Evolutionary conservation across 2,797 vertebrate species (phyloP).

Genomic region (Geotria australis): DNA sequence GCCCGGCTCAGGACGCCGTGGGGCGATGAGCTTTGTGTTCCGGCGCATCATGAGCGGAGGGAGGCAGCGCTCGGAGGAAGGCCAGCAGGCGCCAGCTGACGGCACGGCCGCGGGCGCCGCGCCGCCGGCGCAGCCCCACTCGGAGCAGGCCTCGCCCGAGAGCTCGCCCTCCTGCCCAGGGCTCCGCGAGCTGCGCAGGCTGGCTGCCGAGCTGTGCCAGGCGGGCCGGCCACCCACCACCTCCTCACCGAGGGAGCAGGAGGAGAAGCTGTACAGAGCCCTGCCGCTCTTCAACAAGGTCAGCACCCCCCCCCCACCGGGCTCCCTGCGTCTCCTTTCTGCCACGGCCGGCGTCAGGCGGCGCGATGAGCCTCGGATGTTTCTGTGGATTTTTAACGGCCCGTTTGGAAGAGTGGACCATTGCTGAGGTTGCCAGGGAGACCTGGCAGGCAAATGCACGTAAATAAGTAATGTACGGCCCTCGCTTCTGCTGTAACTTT

Average conservation of each 20-base stretch:
- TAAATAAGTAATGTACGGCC: no score
- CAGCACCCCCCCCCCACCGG: slow-evolving; percentile 6
- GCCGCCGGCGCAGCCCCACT: background rate
- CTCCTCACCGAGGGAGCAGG: slow-evolving; percentile 56
- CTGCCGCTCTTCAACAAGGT: slow-evolving; percentile 91
- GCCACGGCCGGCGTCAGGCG: background rate
- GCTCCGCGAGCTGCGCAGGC: slow-evolving; percentile 78
- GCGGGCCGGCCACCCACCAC: slow-evolving; percentile 21
- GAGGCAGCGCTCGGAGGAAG: background rate
- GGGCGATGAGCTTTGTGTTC: background rate
- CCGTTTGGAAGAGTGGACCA: no score
- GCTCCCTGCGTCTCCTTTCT: background rate
- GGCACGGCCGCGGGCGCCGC: background rate
- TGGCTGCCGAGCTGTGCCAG: slow-evolving; percentile 84
- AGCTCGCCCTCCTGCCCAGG: slow-evolving; percentile 3
- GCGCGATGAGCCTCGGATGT: background rate
- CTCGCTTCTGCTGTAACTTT: no score
- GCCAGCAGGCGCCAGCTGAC: background rate
- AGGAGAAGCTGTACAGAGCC: slow-evolving; percentile 99
- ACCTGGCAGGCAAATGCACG: no score
- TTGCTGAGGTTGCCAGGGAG: no score
- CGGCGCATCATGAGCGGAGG: background rate
- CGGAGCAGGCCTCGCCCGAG: background rate
- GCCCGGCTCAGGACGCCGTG: background rate
- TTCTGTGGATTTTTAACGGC: background rate